Conservation (phyloP, 2,113 vertebrate genomes). For the Leptodactylus fuscus region DNA sequence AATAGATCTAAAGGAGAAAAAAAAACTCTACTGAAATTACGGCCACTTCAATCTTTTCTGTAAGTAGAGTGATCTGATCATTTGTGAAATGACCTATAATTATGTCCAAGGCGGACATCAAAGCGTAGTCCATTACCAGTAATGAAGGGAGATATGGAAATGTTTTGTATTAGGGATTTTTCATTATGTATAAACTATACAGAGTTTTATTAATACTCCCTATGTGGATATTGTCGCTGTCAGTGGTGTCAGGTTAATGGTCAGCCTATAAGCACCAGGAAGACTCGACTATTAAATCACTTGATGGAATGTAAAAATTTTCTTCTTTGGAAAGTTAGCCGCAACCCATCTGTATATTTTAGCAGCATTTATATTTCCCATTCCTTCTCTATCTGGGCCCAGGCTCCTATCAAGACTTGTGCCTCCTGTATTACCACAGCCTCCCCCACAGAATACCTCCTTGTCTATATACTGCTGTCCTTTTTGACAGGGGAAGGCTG, state of each 20-base stretch:
- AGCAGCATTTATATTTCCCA: too few relatives aligned
- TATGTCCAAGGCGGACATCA: background rate
- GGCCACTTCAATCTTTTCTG: background rate
- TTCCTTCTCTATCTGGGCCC: too few relatives aligned
- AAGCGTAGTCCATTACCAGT: background rate
- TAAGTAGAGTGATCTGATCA: background rate
- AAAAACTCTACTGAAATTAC: background rate
- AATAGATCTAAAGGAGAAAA: background rate
- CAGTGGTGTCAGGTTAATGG: background rate
- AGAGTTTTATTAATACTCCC: slow-evolving; percentile 1
- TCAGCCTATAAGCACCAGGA: background rate
- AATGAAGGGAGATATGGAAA: background rate
- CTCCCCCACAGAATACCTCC: too few relatives aligned
- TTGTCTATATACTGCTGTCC: too few relatives aligned
- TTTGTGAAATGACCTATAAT: slow-evolving; percentile 21
- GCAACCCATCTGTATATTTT: too few relatives aligned
- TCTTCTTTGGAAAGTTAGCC: too few relatives aligned
- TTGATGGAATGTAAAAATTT: too few relatives aligned
- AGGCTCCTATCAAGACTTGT: too few relatives aligned
- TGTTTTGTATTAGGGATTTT: background rate
- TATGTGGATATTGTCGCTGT: background rate
- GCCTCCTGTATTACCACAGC: too few relatives aligned
- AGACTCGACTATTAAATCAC: too few relatives aligned
- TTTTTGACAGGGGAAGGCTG: too few relatives aligned
- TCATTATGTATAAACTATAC: background rate